Conservation (phyloP, 2,888 invertebrate species). For the Kuschelorhynchus macadamiae region DNA sequence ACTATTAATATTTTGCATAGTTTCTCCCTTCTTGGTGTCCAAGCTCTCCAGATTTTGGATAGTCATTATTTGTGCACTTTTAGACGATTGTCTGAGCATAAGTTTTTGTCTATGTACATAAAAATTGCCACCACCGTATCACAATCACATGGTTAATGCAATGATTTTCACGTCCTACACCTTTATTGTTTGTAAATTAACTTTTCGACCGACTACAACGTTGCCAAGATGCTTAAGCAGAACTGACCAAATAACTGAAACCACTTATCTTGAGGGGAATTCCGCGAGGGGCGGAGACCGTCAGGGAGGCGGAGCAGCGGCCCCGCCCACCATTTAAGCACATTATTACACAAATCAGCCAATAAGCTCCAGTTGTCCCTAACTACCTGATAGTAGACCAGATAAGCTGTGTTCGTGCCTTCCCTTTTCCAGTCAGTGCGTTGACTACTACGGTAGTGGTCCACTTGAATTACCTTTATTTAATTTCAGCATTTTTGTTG, state of each 20-base stretch:
- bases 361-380: constrained; percentile 57
- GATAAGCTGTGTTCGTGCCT: constrained; percentile 28
- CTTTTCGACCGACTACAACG: constrained; percentile 55
- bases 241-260: constrained; percentile 60
- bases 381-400: constrained; percentile 56
- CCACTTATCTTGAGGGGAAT: constrained; percentile 51
- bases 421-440: constrained; percentile 11
- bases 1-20: constrained; percentile 59
- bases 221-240: constrained; percentile 57
- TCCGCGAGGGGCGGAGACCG: constrained; percentile 44
- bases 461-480: constrained; percentile 61
- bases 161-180: constrained; percentile 40
- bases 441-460: constrained; percentile 42
- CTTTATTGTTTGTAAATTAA: constrained; percentile 45
- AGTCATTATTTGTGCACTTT: constrained; percentile 76
- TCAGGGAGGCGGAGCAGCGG: constrained; percentile 47
- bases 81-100: constrained; percentile 76
- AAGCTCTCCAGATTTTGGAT: constrained; percentile 72
- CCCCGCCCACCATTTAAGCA: constrained; percentile 57
- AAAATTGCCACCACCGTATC: constrained; percentile 24
- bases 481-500: constrained; percentile 65
- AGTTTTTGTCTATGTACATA: constrained; percentile 37
- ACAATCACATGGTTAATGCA: constrained; percentile 35
- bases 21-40: constrained; percentile 64
- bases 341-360: constrained; percentile 58